phyloP scores from a whole-genome alignment of 92 coral and sea anemone species.

The Virgularia gustaviana region DNA sequence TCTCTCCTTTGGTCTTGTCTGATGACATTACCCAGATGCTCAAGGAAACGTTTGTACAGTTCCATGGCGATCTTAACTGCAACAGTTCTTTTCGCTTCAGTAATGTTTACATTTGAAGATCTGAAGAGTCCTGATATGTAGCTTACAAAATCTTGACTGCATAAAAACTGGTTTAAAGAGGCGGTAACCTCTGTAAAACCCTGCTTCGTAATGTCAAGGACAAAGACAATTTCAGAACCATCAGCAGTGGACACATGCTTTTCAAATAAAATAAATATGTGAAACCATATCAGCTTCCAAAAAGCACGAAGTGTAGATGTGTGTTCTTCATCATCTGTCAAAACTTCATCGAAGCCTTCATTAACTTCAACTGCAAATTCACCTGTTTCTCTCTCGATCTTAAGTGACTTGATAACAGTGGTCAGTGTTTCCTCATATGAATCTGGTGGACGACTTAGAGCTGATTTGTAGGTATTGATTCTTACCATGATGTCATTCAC shows the following conservation, averaged over 20 bases:
- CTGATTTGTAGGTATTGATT: not conserved
- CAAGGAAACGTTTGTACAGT: slow-evolving; percentile 21
- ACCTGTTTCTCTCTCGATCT: too few relatives aligned
- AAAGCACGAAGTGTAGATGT: not conserved
- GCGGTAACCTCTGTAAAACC: too few relatives aligned
- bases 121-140: slow-evolving; percentile 30
- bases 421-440: slow-evolving; percentile 8
- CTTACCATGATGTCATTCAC: not conserved
- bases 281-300: slow-evolving; percentile 15
- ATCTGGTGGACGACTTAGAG: not conserved
- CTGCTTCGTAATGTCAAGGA: too few relatives aligned
- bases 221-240: too few relatives aligned
- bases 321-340: too few relatives aligned
- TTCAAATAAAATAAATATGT: slow-evolving; percentile 1
- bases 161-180: slow-evolving; percentile 16
- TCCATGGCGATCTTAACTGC: slow-evolving; percentile 14
- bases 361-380: too few relatives aligned
- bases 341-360: too few relatives aligned
- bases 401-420: too few relatives aligned
- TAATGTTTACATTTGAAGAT: not conserved
- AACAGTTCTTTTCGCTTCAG: slow-evolving; percentile 29
- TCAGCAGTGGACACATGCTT: slow-evolving; percentile 16
- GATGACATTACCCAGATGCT: slow-evolving; percentile 2
- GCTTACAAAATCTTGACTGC: slow-evolving; percentile 15
- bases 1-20: slow-evolving; percentile 1